Percentiles rank a stretch among this genome's conserved stretches.
These are phyloP conservation scores for Chaenocephalus aceratus DNA, from an alignment of 2,113 vertebrate species.

Conservation along the genomic window DNA sequence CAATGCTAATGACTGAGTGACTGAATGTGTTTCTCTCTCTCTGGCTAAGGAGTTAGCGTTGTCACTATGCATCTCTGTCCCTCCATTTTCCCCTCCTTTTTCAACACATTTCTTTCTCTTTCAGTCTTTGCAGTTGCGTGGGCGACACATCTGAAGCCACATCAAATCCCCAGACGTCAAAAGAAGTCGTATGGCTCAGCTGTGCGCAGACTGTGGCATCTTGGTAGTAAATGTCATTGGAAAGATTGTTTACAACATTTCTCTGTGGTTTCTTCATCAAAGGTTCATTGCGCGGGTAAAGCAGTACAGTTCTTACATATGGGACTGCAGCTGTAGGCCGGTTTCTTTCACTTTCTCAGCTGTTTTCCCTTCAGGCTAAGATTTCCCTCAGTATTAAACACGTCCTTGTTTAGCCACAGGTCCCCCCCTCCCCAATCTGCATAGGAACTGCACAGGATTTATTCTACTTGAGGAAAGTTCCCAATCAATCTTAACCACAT, in stretches of 20 bases:
- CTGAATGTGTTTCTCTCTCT: constrained; percentile 55
- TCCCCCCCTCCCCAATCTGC: constrained; percentile 15
- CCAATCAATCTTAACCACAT: constrained; percentile 42
- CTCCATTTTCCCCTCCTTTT: constrained; percentile 1
- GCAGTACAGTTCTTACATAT: constrained; percentile 7
- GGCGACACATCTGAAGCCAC: constrained; percentile 65
- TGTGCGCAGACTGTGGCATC: constrained; percentile 64
- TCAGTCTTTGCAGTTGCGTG: constrained; percentile 47
- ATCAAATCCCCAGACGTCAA: constrained; percentile 69
- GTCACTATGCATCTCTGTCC: constrained; percentile 62
- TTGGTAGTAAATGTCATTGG: constrained; percentile 49
- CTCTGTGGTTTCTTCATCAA: constrained; percentile 38
- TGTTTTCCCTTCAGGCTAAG: constrained; percentile 37
- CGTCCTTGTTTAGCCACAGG: constrained; percentile 34
- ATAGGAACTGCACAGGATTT: constrained; percentile 48
- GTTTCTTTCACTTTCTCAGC: constrained; percentile 23
- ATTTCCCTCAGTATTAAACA: constrained; percentile 56
- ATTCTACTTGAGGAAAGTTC: constrained; percentile 54
- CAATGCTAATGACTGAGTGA: constrained; percentile 85
- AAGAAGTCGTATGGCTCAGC: constrained; percentile 65
- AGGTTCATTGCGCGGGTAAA: constrained; percentile 13
- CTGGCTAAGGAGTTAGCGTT: constrained; percentile 52
- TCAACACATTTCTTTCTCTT: constrained; percentile 38
- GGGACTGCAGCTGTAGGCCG: constrained; percentile 33
- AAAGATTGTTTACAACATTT: constrained; percentile 49